Percentiles rank a stretch among this genome's conserved stretches.
These are phyloP conservation scores for Pollimyrus isidori DNA, from an alignment of 2,113 vertebrate genomes.

Conservation along the genomic window DNA sequence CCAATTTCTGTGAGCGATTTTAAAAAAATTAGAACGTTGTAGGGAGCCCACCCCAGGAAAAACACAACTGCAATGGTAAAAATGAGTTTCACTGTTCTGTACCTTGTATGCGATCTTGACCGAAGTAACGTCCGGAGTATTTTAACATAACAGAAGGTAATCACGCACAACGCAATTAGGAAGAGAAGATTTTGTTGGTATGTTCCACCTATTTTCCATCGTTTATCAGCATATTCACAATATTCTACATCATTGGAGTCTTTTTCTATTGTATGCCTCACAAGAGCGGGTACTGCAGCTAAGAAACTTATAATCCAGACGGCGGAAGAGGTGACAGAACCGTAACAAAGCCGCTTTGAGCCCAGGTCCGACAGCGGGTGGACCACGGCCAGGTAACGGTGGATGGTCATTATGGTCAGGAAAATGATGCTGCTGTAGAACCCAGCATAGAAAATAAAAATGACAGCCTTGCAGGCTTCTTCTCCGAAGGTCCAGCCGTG, in stretches of 20 bases:
- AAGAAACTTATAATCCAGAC: conserved; percentile 67
- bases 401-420: conserved; percentile 74
- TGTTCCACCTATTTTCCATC: conserved; percentile 46
- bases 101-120: conserved; percentile 58
- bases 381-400: conserved; percentile 74
- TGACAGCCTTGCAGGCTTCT: conserved; percentile 64
- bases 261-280: conserved; percentile 29
- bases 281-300: conserved; percentile 57
- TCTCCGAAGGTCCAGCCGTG: conserved; percentile 69
- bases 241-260: accelerated
- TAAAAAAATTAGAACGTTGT: conserved; percentile 72
- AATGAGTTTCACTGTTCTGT: conserved; percentile 79
- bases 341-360: conserved; percentile 42
- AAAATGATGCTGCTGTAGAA: conserved; percentile 82
- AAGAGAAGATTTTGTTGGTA: conserved; percentile 76
- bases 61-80: conserved; percentile 73
- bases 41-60: conserved; percentile 87
- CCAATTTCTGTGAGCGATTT: conserved; percentile 39
- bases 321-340: conserved; percentile 42
- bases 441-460: conserved; percentile 69
- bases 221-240: conserved; percentile 47
- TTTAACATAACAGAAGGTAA: conserved; percentile 70
- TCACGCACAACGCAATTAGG: conserved; percentile 57
- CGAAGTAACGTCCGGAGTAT: conserved; percentile 69
- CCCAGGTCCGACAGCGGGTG: conserved; percentile 65